Conservation (phyloP, 2,113 vertebrate species). For the Orientallactaga bullata region DNA sequence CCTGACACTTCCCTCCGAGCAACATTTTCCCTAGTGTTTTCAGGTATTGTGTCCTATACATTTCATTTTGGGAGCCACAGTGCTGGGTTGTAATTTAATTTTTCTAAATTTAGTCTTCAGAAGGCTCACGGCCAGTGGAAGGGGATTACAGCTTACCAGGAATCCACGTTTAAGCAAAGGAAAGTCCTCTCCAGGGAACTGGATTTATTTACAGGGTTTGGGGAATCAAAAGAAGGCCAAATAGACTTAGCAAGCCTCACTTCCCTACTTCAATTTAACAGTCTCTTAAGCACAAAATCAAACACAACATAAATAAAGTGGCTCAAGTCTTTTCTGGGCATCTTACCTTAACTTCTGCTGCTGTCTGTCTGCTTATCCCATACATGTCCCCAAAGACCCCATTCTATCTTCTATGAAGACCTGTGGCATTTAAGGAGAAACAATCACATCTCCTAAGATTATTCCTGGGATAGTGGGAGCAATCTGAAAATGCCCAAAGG, state of each 20-base stretch:
- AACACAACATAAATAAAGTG: conserved; percentile 73
- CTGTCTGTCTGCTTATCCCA: conserved; percentile 48
- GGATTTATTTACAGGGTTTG: conserved; percentile 74
- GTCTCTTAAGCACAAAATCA: conserved; percentile 78
- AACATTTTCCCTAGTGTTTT: conserved; percentile 51
- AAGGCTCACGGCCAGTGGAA: conserved; percentile 56
- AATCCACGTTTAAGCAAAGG: conserved; percentile 68
- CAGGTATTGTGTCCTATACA: conserved; percentile 51
- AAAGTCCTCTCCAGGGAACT: conserved; percentile 61
- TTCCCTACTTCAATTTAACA: conserved; percentile 72
- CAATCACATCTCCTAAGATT: neutral
- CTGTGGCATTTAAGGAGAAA: conserved; percentile 43
- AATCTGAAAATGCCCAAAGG: neutral
- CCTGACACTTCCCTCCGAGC: neutral
- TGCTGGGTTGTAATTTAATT: conserved; percentile 77
- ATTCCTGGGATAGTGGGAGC: neutral
- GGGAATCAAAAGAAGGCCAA: conserved; percentile 74
- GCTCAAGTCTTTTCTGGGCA: neutral
- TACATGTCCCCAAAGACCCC: conserved; percentile 50
- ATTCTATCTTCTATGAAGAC: conserved; percentile 49
- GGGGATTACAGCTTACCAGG: conserved; percentile 60
- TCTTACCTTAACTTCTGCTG: conserved; percentile 56
- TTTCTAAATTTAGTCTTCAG: conserved; percentile 77
- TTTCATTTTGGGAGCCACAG: conserved; percentile 66
- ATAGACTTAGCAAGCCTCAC: conserved; percentile 57